Base-by-base conservation (phyloP, 2,113 vertebrate species). In the Strigops habroptila region DNA sequence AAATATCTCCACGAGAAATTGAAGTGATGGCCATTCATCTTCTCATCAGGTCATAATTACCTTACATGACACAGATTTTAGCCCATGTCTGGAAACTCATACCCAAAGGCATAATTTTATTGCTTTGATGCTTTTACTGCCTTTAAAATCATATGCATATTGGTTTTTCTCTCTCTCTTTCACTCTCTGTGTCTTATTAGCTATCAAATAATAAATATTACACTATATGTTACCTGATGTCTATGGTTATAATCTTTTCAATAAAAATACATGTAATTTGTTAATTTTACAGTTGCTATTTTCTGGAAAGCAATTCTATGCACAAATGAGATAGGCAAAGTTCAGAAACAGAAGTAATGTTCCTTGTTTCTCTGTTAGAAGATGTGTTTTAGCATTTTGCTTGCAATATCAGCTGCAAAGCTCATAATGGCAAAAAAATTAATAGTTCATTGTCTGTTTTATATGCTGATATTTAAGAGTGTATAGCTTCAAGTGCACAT, bases 401-500 rank as follows among this genome's bases (percentile, higher is more conserved):
- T 94, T 93, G 48, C 55, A 93, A 21, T 90, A 93, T 83, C 49
- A 65, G 41, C 31, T 80, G 35, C 76, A 91, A 86, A 95, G 37
- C 75, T 95, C 55, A 90, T 91, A 90, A 95, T 24, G 16, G 39
- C 21, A 95, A 94, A 76, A 91, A 90, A 90, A 94, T 53, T 77
- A 94, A 94, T 88, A 53, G 84, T 48, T 64, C 48, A 28, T 73
- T 83, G 79, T 79, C 67, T 2, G 0, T 83, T 94, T 96, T 91
- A 83, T 94, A 41, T 53, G 44, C 39, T 95, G 82, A 91, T 93
- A 93, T 90, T 96, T 96, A 90, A 86, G 65, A 74, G 25, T n/a
- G 17, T 78, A 60, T 75, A 91, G 69, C n/a, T 96, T 95, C 59
- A 86, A 96, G 15, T 78, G 76, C 9, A 15, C 28, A 16, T 88